A percentile compares a stretch with the other conserved stretches of the same genome.
Conservation (phyloP, 2,888 invertebrate genomes). For the Mythimna impura region DNA sequence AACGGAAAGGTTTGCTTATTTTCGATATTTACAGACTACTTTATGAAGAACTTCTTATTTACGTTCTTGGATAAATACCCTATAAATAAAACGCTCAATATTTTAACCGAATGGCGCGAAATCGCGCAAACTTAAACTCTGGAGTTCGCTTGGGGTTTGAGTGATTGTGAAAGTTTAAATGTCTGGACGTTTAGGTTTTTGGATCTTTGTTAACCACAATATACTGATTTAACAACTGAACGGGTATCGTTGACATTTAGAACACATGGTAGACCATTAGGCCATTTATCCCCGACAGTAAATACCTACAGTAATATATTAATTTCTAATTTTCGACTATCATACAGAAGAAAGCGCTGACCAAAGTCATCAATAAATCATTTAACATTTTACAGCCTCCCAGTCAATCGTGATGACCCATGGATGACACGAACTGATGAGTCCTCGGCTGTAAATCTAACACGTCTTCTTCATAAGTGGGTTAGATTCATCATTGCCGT, state of each 20-base stretch:
- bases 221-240: not conserved
- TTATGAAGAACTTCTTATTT: too few relatives aligned
- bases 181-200: not conserved
- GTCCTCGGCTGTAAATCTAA: slow-evolving; percentile 10
- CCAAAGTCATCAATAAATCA: slow-evolving; percentile 17
- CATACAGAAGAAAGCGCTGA: not conserved
- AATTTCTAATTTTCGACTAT: too few relatives aligned
- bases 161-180: not conserved
- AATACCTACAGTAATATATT: too few relatives aligned
- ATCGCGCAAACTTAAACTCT: too few relatives aligned
- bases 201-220: not conserved
- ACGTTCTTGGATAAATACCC: too few relatives aligned
- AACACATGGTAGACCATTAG: not conserved
- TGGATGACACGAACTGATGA: slow-evolving; percentile 21
- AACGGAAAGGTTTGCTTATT: too few relatives aligned
- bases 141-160: too few relatives aligned
- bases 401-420: slow-evolving; percentile 26
- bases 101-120: too few relatives aligned
- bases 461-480: slow-evolving; percentile 26
- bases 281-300: not conserved
- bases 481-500: slow-evolving; percentile 23
- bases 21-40: too few relatives aligned
- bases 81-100: too few relatives aligned
- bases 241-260: not conserved
- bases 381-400: slow-evolving; percentile 4